phyloP scores from a whole-genome alignment of 1,140 invertebrate species.

The Camponotus pennsylvanicus region DNA sequence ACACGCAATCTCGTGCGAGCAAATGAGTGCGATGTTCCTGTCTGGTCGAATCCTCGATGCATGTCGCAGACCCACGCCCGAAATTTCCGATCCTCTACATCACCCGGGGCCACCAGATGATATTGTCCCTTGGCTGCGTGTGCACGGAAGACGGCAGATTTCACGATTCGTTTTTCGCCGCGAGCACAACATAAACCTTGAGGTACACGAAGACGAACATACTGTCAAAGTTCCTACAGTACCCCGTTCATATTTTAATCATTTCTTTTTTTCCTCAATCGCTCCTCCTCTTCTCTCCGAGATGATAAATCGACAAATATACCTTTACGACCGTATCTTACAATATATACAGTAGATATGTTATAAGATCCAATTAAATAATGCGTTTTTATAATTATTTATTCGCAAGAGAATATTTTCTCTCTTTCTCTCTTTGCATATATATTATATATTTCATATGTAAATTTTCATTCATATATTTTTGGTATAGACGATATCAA shows the following conservation, averaged over 20 bases:
- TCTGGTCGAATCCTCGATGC: conserved; percentile 73
- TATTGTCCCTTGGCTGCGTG: conserved; percentile 67
- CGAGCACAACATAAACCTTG: conserved; percentile 75
- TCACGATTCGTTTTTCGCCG: conserved; percentile 41
- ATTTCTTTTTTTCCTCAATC: background rate
- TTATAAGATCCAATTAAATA: background rate
- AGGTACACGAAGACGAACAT: conserved; percentile 72
- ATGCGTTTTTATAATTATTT: background rate
- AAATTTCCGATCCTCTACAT: conserved; percentile 80
- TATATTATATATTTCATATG: background rate
- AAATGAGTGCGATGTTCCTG: conserved; percentile 77
- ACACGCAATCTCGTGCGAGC: conserved; percentile 70
- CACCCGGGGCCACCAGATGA: conserved; percentile 77
- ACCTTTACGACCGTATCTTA: background rate
- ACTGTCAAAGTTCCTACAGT: conserved; percentile 26
- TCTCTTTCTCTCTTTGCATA: too few species aligned
- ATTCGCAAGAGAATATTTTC: too few species aligned
- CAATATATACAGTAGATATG: background rate
- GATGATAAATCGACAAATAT: conserved; percentile 24
- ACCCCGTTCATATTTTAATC: background rate
- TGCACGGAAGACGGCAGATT: conserved; percentile 40
- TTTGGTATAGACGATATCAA: background rate
- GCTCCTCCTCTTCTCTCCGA: background rate
- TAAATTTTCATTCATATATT: background rate
- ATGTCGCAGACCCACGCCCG: conserved; percentile 82